phyloP scores from a whole-genome alignment of 1,140 invertebrate genomes.

The Eueides isabella region DNA sequence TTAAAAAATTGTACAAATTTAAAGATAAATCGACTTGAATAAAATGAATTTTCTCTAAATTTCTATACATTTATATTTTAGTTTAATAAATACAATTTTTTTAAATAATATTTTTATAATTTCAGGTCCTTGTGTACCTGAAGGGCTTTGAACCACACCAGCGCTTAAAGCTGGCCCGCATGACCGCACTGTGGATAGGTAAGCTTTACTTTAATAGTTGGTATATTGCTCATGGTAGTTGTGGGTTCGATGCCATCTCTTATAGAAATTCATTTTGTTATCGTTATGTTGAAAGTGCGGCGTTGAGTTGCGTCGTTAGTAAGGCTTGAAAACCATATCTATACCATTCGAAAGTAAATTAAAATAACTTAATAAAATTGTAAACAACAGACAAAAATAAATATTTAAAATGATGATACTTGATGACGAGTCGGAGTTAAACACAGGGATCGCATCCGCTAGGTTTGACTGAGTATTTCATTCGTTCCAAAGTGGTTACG shows the following conservation, averaged over 20 bases:
- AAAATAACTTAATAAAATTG: no score
- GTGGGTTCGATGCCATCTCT: no score
- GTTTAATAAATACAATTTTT: neutral
- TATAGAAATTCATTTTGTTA: no score
- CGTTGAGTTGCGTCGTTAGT: no score
- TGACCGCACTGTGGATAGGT: constrained; percentile 95
- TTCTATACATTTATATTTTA: no score
- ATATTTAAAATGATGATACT: constrained; percentile 64
- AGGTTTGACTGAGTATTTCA: constrained; percentile 60
- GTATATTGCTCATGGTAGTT: no score
- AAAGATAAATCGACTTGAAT: constrained; percentile 1
- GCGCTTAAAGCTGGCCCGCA: constrained; percentile 94
- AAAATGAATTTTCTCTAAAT: neutral
- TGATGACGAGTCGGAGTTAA: constrained; percentile 74
- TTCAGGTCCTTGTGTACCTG: constrained; percentile 93
- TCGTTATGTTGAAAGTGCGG: no score
- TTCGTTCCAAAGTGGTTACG: constrained; percentile 31
- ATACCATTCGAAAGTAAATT: no score
- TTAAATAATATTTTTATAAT: neutral
- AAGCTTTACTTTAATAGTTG: constrained; percentile 42
- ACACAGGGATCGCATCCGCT: constrained; percentile 34
- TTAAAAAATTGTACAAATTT: no score
- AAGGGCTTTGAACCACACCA: constrained; percentile 96
- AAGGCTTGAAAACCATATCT: no score
- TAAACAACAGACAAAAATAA: no score